Conservation (phyloP, 1,140 invertebrate genomes). For the Neocloeon triangulifer region DNA sequence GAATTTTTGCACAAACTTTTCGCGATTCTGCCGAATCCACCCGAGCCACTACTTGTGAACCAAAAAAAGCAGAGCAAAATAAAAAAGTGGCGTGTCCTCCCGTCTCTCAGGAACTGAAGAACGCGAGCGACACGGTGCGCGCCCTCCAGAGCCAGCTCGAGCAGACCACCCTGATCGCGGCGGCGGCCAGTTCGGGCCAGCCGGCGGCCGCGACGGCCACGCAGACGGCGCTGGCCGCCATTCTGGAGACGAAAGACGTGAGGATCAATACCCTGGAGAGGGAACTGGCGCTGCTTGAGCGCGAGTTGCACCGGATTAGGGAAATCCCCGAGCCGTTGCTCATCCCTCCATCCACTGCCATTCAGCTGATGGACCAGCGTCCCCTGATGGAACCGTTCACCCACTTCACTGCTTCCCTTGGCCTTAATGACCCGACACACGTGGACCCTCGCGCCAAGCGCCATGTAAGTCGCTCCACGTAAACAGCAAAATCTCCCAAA, state of each 20-base stretch:
- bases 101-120: conserved; percentile 47
- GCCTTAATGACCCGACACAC: too few relatives aligned
- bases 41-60: too few relatives aligned
- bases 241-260: conserved; percentile 64
- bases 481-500: too few relatives aligned
- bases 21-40: too few relatives aligned
- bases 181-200: conserved; percentile 19
- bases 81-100: conserved; percentile 10
- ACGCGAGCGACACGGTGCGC: conserved; percentile 55
- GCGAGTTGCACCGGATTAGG: conserved; percentile 28
- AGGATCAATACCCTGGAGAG: conserved; percentile 65
- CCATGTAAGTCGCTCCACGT: too few relatives aligned
- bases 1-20: too few relatives aligned
- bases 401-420: too few relatives aligned
- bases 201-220: conserved; percentile 33
- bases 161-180: conserved; percentile 23
- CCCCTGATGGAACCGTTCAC: too few relatives aligned
- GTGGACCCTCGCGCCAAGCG: too few relatives aligned
- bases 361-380: too few relatives aligned
- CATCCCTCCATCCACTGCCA: too few relatives aligned
- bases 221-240: conserved; percentile 44
- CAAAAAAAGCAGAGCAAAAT: neutral
- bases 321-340: too few relatives aligned
- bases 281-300: conserved; percentile 42
- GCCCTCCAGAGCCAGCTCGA: conserved; percentile 53